Conservation (phyloP, 2,797 vertebrate species). For the Graptemys geographica region DNA sequence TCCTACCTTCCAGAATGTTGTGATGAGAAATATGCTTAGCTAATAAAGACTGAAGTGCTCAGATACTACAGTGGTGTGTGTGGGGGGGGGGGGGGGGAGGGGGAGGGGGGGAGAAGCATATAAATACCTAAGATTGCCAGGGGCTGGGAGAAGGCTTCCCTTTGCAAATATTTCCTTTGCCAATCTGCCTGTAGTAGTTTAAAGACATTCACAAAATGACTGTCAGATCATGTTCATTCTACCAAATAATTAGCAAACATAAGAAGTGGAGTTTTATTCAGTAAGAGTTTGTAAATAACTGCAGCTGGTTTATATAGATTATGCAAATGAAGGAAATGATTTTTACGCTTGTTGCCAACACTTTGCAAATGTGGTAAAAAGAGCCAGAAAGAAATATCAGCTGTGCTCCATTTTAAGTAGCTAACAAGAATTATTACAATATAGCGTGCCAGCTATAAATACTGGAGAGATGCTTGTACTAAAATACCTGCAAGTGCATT, state of each 20-base stretch:
- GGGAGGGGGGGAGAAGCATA: background rate
- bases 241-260: background rate
- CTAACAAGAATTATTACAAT: background rate
- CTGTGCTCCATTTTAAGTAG: background rate
- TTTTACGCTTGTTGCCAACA: background rate
- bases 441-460: background rate
- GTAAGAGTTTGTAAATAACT: background rate
- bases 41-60: background rate
- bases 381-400: background rate
- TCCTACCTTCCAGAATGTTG: background rate
- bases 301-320: slow-evolving; percentile 9
- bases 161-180: background rate
- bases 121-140: background rate
- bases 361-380: slow-evolving; percentile 9
- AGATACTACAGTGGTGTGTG: background rate
- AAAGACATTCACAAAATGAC: background rate
- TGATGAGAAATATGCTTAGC: background rate
- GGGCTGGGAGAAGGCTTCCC: background rate
- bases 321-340: background rate
- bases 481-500: background rate
- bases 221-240: background rate
- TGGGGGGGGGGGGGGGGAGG: background rate
- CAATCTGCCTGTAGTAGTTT: background rate
- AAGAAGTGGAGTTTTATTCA: background rate
- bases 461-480: background rate